A percentile compares a stretch with the other conserved stretches of the same genome.
These are phyloP conservation scores for Apogon hyalosoma DNA, from an alignment of 2,797 vertebrate genomes.

Conservation along the genomic window DNA sequence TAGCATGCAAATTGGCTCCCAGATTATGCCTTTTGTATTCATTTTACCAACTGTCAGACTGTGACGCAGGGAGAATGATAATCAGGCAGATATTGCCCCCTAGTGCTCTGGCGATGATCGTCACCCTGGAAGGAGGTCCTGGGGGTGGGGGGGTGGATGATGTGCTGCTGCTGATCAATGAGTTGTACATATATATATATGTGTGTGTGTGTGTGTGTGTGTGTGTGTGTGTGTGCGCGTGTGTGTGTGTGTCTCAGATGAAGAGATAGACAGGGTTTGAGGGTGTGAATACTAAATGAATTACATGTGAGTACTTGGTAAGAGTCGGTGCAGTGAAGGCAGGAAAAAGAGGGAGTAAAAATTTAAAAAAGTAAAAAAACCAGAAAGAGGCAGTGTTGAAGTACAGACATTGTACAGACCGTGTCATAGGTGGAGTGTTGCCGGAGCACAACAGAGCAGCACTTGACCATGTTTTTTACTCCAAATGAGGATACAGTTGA, in stretches of 20 bases:
- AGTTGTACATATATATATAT: slow-evolving; percentile 13
- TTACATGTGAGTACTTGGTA: slow-evolving; percentile 17
- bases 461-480: too few relatives aligned
- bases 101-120: slow-evolving; percentile 67
- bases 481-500: background rate
- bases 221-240: slow-evolving; percentile 28
- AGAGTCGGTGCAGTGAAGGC: slow-evolving; percentile 20
- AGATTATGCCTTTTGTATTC: slow-evolving; percentile 86
- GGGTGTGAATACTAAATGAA: slow-evolving; percentile 51
- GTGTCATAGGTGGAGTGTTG: too few relatives aligned
- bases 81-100: slow-evolving; percentile 82
- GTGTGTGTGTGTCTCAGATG: slow-evolving; percentile 35
- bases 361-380: slow-evolving; percentile 1
- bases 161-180: slow-evolving; percentile 60
- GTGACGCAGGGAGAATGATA: slow-evolving; percentile 77
- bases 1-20: slow-evolving; percentile 85
- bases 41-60: slow-evolving; percentile 83
- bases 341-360: slow-evolving; percentile 5
- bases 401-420: too few relatives aligned
- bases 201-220: slow-evolving; percentile 35
- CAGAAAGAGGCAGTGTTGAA: background rate
- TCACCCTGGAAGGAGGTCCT: slow-evolving; percentile 38
- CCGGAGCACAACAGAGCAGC: too few relatives aligned
- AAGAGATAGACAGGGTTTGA: slow-evolving; percentile 40
- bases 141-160: background rate